Evolutionary conservation across 2,888 invertebrate genomes (phyloP), one percentile per base, ranked within the genome.

Genomic region (Lasius fuliginosus): DNA sequence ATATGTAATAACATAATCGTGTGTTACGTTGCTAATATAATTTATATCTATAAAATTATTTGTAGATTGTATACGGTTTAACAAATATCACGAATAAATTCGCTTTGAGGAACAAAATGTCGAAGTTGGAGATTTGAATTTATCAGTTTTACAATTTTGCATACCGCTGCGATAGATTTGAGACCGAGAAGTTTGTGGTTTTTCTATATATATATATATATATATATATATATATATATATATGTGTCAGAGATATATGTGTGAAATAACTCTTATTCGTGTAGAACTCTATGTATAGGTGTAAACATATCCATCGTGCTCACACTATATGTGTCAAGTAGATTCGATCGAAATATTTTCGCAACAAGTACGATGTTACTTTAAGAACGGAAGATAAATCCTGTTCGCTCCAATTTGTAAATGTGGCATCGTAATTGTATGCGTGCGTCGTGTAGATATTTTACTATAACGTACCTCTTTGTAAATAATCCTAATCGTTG

Each of bases 401-500:
- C 30, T 64, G 23, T 76, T 65, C 1, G 60, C 58, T 67, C 64
- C 56, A 42, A 82, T 60, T 69, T 15, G 40, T 40, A 67, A n/a
- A 76, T 42, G 15, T 49, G 36, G 3, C 86, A 83, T 81, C 86
- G 87, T 88, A 82, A 56, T 73, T 84, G 83, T 88, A 77, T 88
- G 81, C 77, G 30, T 5, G 1, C 49, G 53, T 53, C 30, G 30
- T 89, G 83, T 87, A 79, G 36, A 58, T 87, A 84, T n/a, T 53
- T 53, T 53, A 53, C n/a, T n/a, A 65, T 84, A 74, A 85, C 58
- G 84, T 86, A 79, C 56, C 71, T 86, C 71, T 83, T 79, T 86
- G 86, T 90, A 69, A 88, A 88, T 90, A 90, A 90, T 90, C 84
- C 71, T 85, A 76, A 79, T 84, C 77, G 67, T 76, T 73, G 33